These are phyloP conservation scores for Vireo griseus DNA, from an alignment of 2,797 vertebrate species.

Conservation along the genomic window DNA sequence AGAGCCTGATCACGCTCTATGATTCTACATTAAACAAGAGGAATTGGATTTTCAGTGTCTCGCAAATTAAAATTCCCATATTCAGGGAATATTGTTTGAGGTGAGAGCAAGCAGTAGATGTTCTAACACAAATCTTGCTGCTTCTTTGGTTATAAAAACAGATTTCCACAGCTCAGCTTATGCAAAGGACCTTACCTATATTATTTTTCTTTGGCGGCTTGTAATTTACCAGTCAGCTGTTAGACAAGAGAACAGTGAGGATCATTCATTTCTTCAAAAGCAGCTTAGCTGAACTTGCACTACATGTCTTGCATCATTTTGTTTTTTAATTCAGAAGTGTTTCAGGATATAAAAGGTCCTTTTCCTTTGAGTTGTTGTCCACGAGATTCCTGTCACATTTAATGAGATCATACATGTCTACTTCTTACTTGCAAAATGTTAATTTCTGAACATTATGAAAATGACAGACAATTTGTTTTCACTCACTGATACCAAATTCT, in stretches of 20 bases:
- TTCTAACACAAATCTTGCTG: background rate
- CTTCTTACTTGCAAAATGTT: background rate
- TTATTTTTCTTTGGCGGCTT: constrained; percentile 17
- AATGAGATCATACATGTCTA: background rate
- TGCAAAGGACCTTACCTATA: constrained; percentile 25
- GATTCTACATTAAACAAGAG: background rate
- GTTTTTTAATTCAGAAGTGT: background rate
- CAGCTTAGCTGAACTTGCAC: constrained; percentile 32
- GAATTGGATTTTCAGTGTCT: background rate
- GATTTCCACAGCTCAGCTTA: constrained; percentile 37
- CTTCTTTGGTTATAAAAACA: constrained; percentile 8
- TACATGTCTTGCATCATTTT: constrained; percentile 30
- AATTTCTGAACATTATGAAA: background rate
- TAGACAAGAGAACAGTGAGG: constrained; percentile 36
- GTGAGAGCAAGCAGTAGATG: background rate
- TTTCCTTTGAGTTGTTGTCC: background rate
- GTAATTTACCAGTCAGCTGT: constrained; percentile 44
- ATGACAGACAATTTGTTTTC: background rate
- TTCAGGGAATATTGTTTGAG: background rate
- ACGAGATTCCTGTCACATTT: background rate
- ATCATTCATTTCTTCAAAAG: constrained; percentile 60
- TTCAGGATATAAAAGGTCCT: background rate
- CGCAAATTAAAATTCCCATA: background rate
- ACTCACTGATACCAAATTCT: background rate
- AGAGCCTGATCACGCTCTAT: background rate